Conservation (phyloP, 53 echinoderm and acorn worm genomes). For the Temnopleurus reevesii region DNA sequence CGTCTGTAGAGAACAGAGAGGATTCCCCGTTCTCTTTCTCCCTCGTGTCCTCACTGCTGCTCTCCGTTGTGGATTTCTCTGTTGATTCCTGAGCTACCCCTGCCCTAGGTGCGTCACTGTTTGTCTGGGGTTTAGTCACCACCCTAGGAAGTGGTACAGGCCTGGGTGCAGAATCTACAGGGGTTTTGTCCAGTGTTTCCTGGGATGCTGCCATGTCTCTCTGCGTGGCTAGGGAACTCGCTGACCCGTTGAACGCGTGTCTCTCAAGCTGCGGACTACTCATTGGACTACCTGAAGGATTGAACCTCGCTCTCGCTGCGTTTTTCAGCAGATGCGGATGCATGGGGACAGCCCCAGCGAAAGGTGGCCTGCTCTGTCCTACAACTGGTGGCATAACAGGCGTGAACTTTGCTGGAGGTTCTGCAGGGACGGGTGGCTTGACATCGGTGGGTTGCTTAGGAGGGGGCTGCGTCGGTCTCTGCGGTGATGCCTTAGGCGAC, state of each 20-base stretch:
- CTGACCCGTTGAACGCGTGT: slow-evolving; percentile 19
- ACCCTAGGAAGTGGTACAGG: slow-evolving; percentile 42
- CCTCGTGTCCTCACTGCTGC: slow-evolving; percentile 9
- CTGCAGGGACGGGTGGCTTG: slow-evolving; percentile 9
- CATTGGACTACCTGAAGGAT: slow-evolving; percentile 48
- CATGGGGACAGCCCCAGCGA: slow-evolving; percentile 55
- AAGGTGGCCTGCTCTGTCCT: slow-evolving; percentile 10
- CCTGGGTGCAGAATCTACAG: slow-evolving; percentile 2
- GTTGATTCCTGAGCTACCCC: background rate
- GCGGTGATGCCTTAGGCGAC: background rate
- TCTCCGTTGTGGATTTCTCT: background rate
- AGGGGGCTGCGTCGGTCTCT: slow-evolving; percentile 16
- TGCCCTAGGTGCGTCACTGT: background rate
- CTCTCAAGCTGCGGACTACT: slow-evolving; percentile 32
- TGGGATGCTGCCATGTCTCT: slow-evolving; percentile 54
- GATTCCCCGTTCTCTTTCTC: slow-evolving; percentile 14
- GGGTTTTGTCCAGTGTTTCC: slow-evolving; percentile 29
- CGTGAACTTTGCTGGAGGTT: background rate
- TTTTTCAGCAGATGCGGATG: slow-evolving; percentile 75
- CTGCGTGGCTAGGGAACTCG: slow-evolving; percentile 18
- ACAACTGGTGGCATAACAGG: background rate
- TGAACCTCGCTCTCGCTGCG: slow-evolving; percentile 71
- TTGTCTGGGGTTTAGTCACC: background rate
- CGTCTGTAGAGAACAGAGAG: slow-evolving; percentile 39
- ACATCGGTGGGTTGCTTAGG: background rate